Conservation (phyloP, 2,113 vertebrate genomes). For the Pogonocichla stellata region DNA sequence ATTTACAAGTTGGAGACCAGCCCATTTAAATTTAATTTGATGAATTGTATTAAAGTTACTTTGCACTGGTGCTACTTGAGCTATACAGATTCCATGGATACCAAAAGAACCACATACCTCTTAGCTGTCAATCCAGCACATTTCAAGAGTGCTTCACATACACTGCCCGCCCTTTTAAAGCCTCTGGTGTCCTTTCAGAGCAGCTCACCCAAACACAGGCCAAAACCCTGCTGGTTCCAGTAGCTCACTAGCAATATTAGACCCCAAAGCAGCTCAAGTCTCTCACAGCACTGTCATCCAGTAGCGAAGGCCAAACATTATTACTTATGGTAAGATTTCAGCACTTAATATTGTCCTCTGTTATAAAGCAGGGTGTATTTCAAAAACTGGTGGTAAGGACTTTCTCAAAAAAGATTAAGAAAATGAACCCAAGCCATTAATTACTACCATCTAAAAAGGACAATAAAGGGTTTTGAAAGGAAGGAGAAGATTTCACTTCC, state of each 20-base stretch:
- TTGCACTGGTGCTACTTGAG: slow-evolving; percentile 48
- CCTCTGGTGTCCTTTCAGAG: slow-evolving; percentile 29
- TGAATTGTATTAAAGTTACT: slow-evolving; percentile 42
- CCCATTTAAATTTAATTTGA: slow-evolving; percentile 37
- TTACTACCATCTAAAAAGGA: neutral
- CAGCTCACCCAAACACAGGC: neutral
- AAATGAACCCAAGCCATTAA: neutral
- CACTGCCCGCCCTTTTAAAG: slow-evolving; percentile 24
- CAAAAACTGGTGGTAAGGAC: neutral
- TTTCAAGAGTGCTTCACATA: slow-evolving; percentile 51
- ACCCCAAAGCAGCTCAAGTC: neutral
- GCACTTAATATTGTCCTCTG: neutral
- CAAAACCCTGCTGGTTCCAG: neutral
- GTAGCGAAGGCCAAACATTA: neutral
- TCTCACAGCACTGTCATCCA: neutral
- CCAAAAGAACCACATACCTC: slow-evolving; percentile 24
- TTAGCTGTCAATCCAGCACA: slow-evolving; percentile 48
- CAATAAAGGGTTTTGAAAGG: neutral
- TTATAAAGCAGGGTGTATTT: neutral
- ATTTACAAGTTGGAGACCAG: slow-evolving; percentile 6
- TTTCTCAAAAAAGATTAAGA: neutral
- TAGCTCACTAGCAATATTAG: neutral
- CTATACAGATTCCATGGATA: slow-evolving; percentile 31
- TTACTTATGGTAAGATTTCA: neutral
- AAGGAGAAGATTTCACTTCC: neutral